Evolutionary conservation across 2,888 invertebrate genomes (phyloP), one percentile per base, ranked within the genome.

Genomic region (Stenotaenia linearis): DNA sequence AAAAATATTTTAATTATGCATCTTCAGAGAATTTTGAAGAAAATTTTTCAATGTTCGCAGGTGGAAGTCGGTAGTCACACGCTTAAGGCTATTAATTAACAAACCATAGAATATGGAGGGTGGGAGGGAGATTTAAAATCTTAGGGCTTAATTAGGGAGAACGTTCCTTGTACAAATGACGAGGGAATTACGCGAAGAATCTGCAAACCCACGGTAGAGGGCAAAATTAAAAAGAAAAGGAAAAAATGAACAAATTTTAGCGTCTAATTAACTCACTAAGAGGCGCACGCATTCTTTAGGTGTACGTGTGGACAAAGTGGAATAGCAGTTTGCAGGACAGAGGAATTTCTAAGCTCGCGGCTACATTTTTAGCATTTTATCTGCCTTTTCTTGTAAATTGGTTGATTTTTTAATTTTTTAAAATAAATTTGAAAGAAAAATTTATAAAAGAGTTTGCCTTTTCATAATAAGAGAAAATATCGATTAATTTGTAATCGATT

Each of bases 231-330:
- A n/a, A n/a, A n/a, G n/a, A 18, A 45, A 45, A 45, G 4, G 25
- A 12, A 25, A 25, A 61, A 61, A 10, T 25, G 61, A 61, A 61
- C 61, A 61, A 61, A 61, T 61, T 61, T 61, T 61, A 61, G 12
- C 61, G 61, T 61, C 61, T 61, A 61, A 61, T 61, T 61, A 61
- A 61, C 61, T 61, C 61, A 61, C 61, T 61, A 61, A 61, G 25
- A 61, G 61, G 61, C 61, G 61, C 61, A 12, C 61, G 25, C 61
- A 61, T 61, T 61, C 61, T 61, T 61, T 61, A 15, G 61, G 12
- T 25, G 61, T 23, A 61, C 61, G 61, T 61, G 61, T 61, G 61
- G 61, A 61, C 61, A 61, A 28, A 61, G 61, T 61, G 61, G 25
- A 61, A 23, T 25, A 61, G 61, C 25, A 61, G 61, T 61, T 61